Evolutionary conservation across 2,113 vertebrate genomes (phyloP), one percentile per base, ranked within the genome.

Genomic region (Petrocephalus zakoni): DNA sequence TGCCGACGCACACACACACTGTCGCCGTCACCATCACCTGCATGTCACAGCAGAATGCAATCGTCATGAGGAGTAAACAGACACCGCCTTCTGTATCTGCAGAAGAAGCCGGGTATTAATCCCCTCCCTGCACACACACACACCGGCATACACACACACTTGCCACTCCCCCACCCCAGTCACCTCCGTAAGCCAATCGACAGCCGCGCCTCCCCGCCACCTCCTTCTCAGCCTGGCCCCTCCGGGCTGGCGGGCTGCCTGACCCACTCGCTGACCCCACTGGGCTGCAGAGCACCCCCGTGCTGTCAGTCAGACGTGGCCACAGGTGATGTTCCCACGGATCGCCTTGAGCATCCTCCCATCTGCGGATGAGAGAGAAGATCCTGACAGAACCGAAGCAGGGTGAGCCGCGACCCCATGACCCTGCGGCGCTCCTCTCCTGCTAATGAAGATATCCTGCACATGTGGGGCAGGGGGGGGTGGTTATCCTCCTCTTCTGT

Each of bases 251-350:
- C n/a, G 72, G 87, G 75, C 88, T 49, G 34, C 22, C 21, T 83
- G 88, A 88, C 88, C 88, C 21, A 22, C 13, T 19, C 21, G 5
- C 78, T 84, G 88, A 88, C 75, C 88, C 78, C 29, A n/a, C 1
- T 10, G 22, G n/a, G 22, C 49, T 53, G 52, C 75, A 9, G 52
- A 56, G 37, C 19, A 75, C 81, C 87, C 22, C 51, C 17, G 51
- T 8, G 75, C 88, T 88, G 88, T 88, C 88, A 88, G 55, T 88
- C 88, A 88, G 34, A 53, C 78, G 22, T 19, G 75, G 88, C 88
- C 88, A 83, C 88, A 61, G 88, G 88, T 88, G 34, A 88, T 22
- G 11, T 84, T 83, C 75, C 55, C 88, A 25, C 22, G 34, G 75
- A 88, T 78, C 42, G 88, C 88, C 88, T 42, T 49, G 75, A 78